Evolutionary conservation across 2,113 vertebrate genomes (phyloP).

Genomic region (Podarcis raffonei): DNA sequence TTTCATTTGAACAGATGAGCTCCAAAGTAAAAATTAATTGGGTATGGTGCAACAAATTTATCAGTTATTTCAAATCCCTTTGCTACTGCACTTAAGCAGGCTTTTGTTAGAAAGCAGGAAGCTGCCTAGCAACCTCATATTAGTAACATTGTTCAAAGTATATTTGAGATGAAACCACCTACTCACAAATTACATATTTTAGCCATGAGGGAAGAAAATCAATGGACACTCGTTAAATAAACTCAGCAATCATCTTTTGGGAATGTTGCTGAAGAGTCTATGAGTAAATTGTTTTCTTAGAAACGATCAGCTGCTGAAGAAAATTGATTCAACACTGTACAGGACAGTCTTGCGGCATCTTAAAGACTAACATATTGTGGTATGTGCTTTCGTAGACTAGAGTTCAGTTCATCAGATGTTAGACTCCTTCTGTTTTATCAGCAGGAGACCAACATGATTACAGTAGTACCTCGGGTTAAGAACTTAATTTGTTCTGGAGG

Average conservation of each 20-base stretch:
- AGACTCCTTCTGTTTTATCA: not conserved
- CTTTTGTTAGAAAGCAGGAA: not conserved
- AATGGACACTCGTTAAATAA: not conserved
- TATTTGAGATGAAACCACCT: not conserved
- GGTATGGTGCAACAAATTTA: not conserved
- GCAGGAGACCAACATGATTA: not conserved
- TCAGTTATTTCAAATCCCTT: not conserved
- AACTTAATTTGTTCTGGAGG: too few species aligned
- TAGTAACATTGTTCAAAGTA: not conserved
- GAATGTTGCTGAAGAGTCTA: not conserved
- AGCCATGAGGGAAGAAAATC: not conserved
- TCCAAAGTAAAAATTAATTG: not conserved
- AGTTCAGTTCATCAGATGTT: not conserved
- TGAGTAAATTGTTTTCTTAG: not conserved
- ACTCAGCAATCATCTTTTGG: not conserved
- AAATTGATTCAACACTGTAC: not conserved
- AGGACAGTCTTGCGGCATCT: not conserved
- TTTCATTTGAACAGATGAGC: slow-evolving; percentile 3
- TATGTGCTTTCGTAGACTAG: not conserved
- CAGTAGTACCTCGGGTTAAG: too few species aligned
- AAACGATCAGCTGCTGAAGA: not conserved
- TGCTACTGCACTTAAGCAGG: not conserved
- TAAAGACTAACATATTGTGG: not conserved
- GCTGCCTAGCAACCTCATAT: not conserved
- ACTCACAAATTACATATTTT: not conserved